Evolutionary conservation across 23 tunicate species (phyloP).

Genomic region (Oikopleura dioica): DNA sequence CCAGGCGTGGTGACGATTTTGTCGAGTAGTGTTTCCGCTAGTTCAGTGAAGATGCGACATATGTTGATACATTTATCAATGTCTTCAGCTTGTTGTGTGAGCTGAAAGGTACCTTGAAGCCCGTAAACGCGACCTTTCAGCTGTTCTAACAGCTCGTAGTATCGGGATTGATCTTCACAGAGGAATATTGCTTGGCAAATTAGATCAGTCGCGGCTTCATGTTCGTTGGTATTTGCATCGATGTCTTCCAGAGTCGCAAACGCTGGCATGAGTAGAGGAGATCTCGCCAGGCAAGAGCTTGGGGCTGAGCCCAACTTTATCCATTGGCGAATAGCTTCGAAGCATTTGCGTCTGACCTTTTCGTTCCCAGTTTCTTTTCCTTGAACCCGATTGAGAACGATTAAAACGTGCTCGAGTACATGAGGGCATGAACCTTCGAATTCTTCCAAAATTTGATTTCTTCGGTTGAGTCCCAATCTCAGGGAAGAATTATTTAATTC

Average conservation of each 20-base stretch:
- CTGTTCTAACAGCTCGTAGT: not conserved
- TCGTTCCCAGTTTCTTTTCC: not conserved
- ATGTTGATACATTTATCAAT: constrained; percentile 45
- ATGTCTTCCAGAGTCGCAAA: not conserved
- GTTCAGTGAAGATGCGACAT: constrained; percentile 68
- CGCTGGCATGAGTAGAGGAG: not conserved
- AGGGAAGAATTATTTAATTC: constrained; percentile 27
- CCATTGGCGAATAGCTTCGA: not conserved
- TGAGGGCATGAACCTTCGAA: constrained; percentile 78
- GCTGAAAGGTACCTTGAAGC: not conserved
- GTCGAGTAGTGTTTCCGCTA: constrained; percentile 47
- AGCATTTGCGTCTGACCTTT: not conserved
- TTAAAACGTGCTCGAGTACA: constrained; percentile 26
- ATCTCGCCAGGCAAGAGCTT: not conserved
- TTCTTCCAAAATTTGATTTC: constrained; percentile 58
- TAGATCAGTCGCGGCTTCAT: not conserved
- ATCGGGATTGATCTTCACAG: not conserved
- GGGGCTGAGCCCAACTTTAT: not conserved
- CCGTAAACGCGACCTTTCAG: not conserved
- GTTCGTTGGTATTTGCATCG: not conserved
- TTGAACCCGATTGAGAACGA: not conserved
- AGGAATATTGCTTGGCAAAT: not conserved
- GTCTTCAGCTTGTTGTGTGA: constrained; percentile 10
- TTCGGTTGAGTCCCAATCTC: constrained; percentile 52
- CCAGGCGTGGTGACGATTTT: constrained; percentile 39